phyloP scores from a whole-genome alignment of 2,797 vertebrate species.

The Macropus fuliginosus region DNA sequence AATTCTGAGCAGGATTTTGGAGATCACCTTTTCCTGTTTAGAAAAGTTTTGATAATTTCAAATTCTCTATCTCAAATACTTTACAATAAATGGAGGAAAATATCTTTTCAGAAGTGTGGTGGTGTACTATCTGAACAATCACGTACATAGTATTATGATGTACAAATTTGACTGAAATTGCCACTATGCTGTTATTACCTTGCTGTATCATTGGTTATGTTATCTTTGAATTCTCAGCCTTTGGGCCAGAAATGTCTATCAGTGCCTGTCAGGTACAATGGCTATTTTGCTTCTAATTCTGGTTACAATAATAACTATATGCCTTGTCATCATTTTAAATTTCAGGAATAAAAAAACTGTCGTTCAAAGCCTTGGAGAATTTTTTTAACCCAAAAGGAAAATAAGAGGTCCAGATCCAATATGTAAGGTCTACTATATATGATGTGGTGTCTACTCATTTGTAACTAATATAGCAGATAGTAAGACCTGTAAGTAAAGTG shows the following conservation, averaged over 20 bases:
- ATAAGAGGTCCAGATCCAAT: neutral
- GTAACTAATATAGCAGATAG: neutral
- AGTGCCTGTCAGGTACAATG: slow-evolving; percentile 23
- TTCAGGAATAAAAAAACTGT: neutral
- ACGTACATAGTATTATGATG: neutral
- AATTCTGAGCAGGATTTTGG: neutral
- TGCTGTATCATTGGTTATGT: neutral
- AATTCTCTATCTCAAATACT: neutral
- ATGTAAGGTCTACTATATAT: neutral
- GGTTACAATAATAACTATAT: neutral
- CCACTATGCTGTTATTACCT: slow-evolving; percentile 22
- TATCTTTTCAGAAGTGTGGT: neutral
- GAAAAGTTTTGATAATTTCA: neutral
- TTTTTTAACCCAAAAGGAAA: neutral
- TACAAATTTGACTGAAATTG: slow-evolving; percentile 50
- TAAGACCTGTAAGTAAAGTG: neutral
- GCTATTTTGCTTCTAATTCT: neutral
- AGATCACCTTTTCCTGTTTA: neutral
- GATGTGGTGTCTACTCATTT: neutral
- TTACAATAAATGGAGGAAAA: neutral
- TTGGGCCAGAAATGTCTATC: slow-evolving; percentile 10
- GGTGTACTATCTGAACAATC: slow-evolving; percentile 34
- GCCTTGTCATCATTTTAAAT: neutral
- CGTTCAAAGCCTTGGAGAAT: neutral
- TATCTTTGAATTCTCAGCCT: slow-evolving; percentile 54